Base-by-base conservation (phyloP, 2,888 invertebrate genomes). In the Heterodera filipjevi region DNA sequence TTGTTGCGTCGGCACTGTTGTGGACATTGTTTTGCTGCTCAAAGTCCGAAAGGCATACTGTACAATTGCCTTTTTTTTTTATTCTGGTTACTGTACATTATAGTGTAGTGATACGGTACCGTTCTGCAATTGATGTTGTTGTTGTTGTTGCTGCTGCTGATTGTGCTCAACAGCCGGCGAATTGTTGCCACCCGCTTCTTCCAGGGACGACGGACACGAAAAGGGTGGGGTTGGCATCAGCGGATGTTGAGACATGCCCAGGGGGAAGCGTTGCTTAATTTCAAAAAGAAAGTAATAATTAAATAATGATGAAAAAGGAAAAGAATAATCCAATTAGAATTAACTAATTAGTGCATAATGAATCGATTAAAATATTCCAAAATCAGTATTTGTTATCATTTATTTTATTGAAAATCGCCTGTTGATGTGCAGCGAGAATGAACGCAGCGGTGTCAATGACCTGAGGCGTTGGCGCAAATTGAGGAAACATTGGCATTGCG, bases 131-230 rank as follows among this genome's bases (percentile, higher is more conserved):
- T 19, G 53, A 14, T 53, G 19, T 22, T 19, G 53, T 22, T 53
- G 53, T 1, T 53, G 53, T 22, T 59, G 59, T 1, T 59, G 59
- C 10, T 27, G 27, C 10, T 59, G 59, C n/a, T 59, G 59, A 10
- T n/a, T 10, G 5, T 27, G n/a, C 10, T 32, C 35, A 32, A 30
- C 66, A 8, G 68, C 22, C 68, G 68, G 68, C 68, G 68, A 68
- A 68, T 68, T 68, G 35, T 68, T 59, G 59, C 59, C 68, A 5
- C 59, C 68, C 33, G 68, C 19, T 35, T 68, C 68, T 33, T 68
- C 68, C 33, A 68, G 12, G 68, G 68, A 68, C 8, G 68, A 68
- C 30, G 68, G 32, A 32, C 68, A 68, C 22, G 68, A 68, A 19
- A 68, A 19, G 2, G 68, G 68, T 19, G 68, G 68, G 16, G 68